Percentiles rank a stretch among this genome's conserved stretches.
Conservation (phyloP, 1,140 invertebrate species). For the Euura lappo region DNA sequence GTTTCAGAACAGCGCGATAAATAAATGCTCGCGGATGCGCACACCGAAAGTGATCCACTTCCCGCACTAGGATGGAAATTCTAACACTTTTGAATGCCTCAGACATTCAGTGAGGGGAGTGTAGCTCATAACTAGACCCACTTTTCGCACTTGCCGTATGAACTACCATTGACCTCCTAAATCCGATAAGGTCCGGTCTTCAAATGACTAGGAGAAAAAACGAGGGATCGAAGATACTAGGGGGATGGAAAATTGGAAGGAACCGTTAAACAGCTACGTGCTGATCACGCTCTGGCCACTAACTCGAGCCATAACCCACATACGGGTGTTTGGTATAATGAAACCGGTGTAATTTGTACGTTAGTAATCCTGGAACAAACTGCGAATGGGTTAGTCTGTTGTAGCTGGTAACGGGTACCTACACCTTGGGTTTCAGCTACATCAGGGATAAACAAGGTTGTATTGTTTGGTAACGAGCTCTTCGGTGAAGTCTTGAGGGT, state of each 20-base stretch:
- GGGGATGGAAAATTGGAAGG: neutral
- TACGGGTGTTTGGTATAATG: neutral
- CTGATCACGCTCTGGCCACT: slow-evolving; percentile 13
- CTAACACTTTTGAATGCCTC: too few relatives aligned
- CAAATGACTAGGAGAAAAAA: neutral
- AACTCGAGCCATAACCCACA: neutral
- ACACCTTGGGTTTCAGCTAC: neutral
- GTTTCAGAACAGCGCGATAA: too few relatives aligned
- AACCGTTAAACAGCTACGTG: neutral
- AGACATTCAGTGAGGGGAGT: too few relatives aligned
- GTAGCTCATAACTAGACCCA: too few relatives aligned
- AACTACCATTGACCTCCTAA: too few relatives aligned
- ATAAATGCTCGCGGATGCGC: too few relatives aligned
- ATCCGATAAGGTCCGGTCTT: too few relatives aligned
- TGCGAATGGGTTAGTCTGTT: neutral
- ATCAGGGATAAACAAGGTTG: neutral
- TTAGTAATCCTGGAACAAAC: neutral
- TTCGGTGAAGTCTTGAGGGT: neutral
- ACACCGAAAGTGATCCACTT: too few relatives aligned
- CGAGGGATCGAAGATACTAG: neutral
- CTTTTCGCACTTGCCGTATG: too few relatives aligned
- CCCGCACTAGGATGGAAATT: too few relatives aligned
- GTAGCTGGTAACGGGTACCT: neutral
- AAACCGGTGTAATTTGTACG: slow-evolving; percentile 2
- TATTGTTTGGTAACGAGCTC: neutral